Base-by-base conservation (phyloP, 1,140 invertebrate genomes). In the Trichomalopsis sarcophagae region DNA sequence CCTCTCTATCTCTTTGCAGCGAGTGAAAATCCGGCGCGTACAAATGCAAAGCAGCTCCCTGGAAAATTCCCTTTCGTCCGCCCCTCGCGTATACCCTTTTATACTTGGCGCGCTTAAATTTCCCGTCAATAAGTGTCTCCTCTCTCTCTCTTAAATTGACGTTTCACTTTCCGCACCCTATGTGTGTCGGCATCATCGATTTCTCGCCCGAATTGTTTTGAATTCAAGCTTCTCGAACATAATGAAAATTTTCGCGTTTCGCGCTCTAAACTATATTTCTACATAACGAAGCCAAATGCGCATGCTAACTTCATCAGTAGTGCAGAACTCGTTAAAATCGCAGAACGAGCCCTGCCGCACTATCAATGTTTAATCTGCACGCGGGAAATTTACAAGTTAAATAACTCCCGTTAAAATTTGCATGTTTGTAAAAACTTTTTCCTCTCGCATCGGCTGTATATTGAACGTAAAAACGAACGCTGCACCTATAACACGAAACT, bases 371-470 rank as follows among this genome's bases (percentile, higher is more conserved):
- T 62, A 62, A 62, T 62, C 55, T 21, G 50, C 1, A 17, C 2
- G 27, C 27, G 30, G 23, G 33, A 76, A 76, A 76, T 76, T 76
- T 76, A n/a, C 30, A 76, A 50, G 74, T 76, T 50, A 50, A 27
- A 50, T 76, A 11, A 50, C 40, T 50, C 17, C 21, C 13, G 1
- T 44, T 76, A 47, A 76, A 21, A 76, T 76, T 76, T 47, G 44
- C 74, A 76, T 50, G 74, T 44, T 76, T 76, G 23, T 17, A 44
- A 75, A n/a, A 11, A 76, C 21, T 76, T 76, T 47, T 36, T 6
- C 47, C 21, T 5, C 21, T n/a, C 55, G 2, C 21, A 44, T n/a
- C 21, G 0, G 17, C 55, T n/a, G 0, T 62, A 50, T 50, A 17
- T 50, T 50, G 2, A 50, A 50, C 47, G 14, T 14, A 50, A 50